Evolutionary conservation across 1,140 invertebrate genomes (phyloP).

Genomic region (Atta cephalotes): DNA sequence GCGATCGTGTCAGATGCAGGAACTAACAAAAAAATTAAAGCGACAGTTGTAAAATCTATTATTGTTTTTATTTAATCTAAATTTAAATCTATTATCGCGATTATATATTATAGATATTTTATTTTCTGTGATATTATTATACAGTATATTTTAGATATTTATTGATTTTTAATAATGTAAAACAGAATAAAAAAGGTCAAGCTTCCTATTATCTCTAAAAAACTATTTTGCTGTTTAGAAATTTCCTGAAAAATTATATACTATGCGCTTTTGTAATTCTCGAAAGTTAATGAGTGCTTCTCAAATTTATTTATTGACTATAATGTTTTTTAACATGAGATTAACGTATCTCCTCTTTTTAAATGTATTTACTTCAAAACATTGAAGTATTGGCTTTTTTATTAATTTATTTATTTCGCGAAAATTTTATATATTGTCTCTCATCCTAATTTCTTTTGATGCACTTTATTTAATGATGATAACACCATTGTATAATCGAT

Average conservation of each 20-base stretch:
- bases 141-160: not conserved
- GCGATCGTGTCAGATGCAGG: not conserved
- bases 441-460: conserved; percentile 27
- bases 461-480: conserved; percentile 28
- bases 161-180: not conserved
- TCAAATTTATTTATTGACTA: not conserved
- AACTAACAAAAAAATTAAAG: not conserved
- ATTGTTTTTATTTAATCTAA: not conserved
- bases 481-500: conserved; percentile 46
- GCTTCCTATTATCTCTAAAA: not conserved
- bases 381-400: conserved; percentile 31
- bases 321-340: not conserved
- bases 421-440: conserved; percentile 33
- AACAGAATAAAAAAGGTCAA: not conserved
- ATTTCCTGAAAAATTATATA: not conserved
- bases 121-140: not conserved
- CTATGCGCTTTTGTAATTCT: not conserved
- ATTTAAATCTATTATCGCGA: conserved; percentile 1
- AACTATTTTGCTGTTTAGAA: not conserved
- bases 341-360: not conserved
- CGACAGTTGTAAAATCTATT: not conserved
- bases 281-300: not conserved
- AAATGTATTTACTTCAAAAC: not conserved
- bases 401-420: not conserved
- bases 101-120: no score